Evolutionary conservation across 1,140 invertebrate genomes (phyloP), one percentile per base, ranked within the genome.

Genomic region (Drosophila tristis): DNA sequence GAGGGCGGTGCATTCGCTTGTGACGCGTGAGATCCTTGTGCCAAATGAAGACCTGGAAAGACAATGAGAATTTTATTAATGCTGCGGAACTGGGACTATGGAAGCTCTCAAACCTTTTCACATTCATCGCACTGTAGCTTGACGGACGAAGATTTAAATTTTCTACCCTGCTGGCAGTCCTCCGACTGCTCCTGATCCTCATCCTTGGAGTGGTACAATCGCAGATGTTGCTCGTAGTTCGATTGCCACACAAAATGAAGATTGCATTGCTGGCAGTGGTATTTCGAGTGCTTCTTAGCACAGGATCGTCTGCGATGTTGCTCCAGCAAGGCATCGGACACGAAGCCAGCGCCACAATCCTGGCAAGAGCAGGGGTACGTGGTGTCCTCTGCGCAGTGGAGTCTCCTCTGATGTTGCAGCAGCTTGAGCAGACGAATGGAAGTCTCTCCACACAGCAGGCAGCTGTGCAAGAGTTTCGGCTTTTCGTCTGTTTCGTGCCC

Each of bases 1-100:
- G 78, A 0, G 92, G 91, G 64, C 92, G 89, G 60, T 94, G 93
- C 35, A 92, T 84, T 35, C 92, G 93, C 13, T 84, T 90, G 74
- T 94, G 93, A 44, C 93, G 93, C 8, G 92, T 92, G 0, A 94
- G 87, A 67, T 93, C 91, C 61, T 93, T 93, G 61, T 93, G 93
- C 92, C 93, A 93, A 25, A 91, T 91, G 51, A 94, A 94, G 1
- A 87, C 77, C 79, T 81, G 8, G 4, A 53, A 47, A 0, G 4
- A 8, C 20, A 16, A 26, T 11, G 4, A 15, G 20, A 8, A 20
- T 11, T 42, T 35, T n/a, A 20, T 2, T 29, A 4, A 11, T 39
- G 9, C 35, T 13, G 4, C 35, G 3, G 0, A 0, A 4, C 35
- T 11, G 3, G 3, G 4, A 11, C 35, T 11, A 11, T 3, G 4